A percentile compares a stretch with the other conserved stretches of the same genome.
phyloP scores from a whole-genome alignment of 1,140 invertebrate genomes.

The Hyphantria cunea region DNA sequence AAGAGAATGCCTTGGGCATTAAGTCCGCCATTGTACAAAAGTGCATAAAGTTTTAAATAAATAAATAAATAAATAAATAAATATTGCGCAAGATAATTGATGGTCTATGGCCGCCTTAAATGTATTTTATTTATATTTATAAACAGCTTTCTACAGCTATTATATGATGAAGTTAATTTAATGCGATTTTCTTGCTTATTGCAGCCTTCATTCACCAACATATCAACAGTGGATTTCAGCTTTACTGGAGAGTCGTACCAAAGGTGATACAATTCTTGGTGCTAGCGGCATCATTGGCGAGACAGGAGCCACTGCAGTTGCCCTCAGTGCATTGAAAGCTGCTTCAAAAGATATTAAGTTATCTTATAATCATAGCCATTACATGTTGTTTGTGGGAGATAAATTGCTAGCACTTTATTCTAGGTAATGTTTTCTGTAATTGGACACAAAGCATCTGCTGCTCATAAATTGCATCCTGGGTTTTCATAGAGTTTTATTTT shows the following conservation, averaged over 20 bases:
- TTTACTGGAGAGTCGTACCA: constrained; percentile 59
- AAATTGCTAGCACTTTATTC: constrained; percentile 72
- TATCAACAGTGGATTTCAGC: constrained; percentile 70
- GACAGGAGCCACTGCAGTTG: constrained; percentile 63
- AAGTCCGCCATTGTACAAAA: no score
- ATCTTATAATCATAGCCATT: constrained; percentile 61
- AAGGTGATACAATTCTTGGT: constrained; percentile 70
- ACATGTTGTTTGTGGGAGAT: constrained; percentile 71
- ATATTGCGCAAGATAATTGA: no score
- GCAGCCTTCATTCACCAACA: constrained; percentile 57
- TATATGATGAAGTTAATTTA: no score
- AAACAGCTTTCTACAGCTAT: no score
- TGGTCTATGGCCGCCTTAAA: no score
- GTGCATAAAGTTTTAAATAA: no score
- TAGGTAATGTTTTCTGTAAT: constrained; percentile 43
- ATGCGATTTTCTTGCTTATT: no score
- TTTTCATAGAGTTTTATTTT: no score
- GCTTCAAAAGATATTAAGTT: constrained; percentile 64
- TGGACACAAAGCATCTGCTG: neutral
- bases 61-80: no score
- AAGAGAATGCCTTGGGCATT: no score
- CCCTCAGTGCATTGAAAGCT: constrained; percentile 63
- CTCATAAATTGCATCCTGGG: no score
- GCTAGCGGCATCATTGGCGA: constrained; percentile 75
- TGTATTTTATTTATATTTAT: no score